These are phyloP conservation scores for Molothrus ater DNA, from an alignment of 2,797 vertebrate genomes.

Conservation along the genomic window DNA sequence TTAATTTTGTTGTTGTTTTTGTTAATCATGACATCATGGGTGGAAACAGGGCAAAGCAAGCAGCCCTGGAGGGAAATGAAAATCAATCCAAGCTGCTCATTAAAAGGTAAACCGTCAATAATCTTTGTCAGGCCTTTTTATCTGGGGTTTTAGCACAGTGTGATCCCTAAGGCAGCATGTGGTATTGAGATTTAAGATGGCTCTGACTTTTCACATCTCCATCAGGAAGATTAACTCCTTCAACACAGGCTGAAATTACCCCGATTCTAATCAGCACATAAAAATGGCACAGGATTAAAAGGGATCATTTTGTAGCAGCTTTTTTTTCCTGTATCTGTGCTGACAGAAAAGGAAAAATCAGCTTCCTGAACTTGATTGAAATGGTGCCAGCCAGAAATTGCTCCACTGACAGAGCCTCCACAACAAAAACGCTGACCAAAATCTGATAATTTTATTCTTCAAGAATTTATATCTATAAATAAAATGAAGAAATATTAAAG, in stretches of 20 bases:
- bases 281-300: constrained; percentile 29
- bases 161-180: constrained; percentile 76
- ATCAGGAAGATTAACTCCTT: constrained; percentile 77
- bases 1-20: constrained; percentile 65
- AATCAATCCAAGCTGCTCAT: constrained; percentile 83
- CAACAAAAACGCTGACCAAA: not conserved
- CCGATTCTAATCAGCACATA: constrained; percentile 15
- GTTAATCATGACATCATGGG: constrained; percentile 68
- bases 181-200: constrained; percentile 75
- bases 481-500: not conserved
- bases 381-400: not conserved
- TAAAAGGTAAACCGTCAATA: constrained; percentile 84
- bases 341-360: constrained; percentile 1
- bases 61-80: constrained; percentile 73
- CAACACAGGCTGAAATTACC: constrained; percentile 49
- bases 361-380: not conserved
- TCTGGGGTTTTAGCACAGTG: constrained; percentile 80
- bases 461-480: not conserved
- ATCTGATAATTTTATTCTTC: not conserved
- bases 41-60: constrained; percentile 75
- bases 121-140: constrained; percentile 83
- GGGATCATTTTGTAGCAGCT: constrained; percentile 9
- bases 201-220: constrained; percentile 69
- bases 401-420: not conserved
- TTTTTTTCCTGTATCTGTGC: not conserved